Conservation (phyloP, 2,888 invertebrate species). For the Brachypalpus laphriformis region DNA sequence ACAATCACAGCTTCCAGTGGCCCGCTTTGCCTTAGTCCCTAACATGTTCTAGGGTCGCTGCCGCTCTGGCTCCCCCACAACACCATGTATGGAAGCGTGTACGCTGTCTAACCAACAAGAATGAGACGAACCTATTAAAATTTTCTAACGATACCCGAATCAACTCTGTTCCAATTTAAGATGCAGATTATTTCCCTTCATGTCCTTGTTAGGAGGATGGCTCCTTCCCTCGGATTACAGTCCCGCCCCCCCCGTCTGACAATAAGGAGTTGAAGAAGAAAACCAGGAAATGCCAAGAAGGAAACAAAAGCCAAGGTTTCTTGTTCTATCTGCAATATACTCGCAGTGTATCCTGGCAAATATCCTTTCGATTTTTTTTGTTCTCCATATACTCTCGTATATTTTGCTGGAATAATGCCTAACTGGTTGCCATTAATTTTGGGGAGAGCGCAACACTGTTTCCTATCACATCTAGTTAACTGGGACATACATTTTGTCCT, state of each 20-base stretch:
- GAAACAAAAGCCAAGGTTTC: constrained; percentile 64
- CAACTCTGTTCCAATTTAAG: constrained; percentile 72
- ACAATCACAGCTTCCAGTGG: neutral
- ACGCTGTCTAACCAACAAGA: constrained; percentile 36
- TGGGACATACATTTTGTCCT: constrained; percentile 69
- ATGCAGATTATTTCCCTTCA: constrained; percentile 59
- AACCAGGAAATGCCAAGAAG: constrained; percentile 51
- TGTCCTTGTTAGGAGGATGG: constrained; percentile 29
- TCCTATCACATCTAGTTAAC: constrained; percentile 73
- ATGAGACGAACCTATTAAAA: constrained; percentile 57
- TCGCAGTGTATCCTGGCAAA: constrained; percentile 30
- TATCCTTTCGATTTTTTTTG: constrained; percentile 17
- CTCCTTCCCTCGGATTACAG: neutral
- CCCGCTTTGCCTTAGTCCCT: constrained; percentile 1
- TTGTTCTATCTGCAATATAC: constrained; percentile 40
- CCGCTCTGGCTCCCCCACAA: neutral
- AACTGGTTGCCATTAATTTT: constrained; percentile 72
- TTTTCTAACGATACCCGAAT: constrained; percentile 65
- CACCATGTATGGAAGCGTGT: constrained; percentile 24
- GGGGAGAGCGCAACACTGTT: constrained; percentile 72
- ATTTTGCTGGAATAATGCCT: constrained; percentile 68
- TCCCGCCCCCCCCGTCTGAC: constrained; percentile 24
- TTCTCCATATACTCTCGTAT: constrained; percentile 11
- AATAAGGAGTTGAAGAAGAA: constrained; percentile 15
- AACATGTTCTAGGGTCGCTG: neutral